Base-by-base conservation (phyloP, 2,113 vertebrate genomes). In the Perccottus glenii region DNA sequence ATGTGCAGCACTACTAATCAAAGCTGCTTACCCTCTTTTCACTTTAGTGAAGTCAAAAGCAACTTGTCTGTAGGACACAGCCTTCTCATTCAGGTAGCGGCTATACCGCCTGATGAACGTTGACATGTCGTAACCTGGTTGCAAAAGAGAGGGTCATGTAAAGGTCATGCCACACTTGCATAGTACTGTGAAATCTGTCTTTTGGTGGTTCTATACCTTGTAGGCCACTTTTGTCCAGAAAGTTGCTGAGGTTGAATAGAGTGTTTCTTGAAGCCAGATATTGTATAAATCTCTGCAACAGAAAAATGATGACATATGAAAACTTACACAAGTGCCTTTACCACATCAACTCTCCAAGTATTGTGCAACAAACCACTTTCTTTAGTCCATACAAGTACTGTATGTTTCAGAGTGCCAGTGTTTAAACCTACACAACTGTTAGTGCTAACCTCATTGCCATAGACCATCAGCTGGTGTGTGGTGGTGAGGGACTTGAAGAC, bases 41-140 rank as follows among this genome's bases (percentile, higher is more conserved):
- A 98, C 96, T 95, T 98, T 98, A 35, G 96, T 98, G 90, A 98
- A 98, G 92, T 98, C 96, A 92, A 98, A 98, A 66, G 96, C 96
- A 70, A 97, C 96, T 88, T 98, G 96, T 91, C 96, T 94, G 90
- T 98, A 98, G 44, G 96, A 98, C 89, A 98, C 96, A 51, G 96
- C 96, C 84, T 98, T 98, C 81, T 98, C 96, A 80, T 98, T 98
- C 90, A 98, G 92, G 75, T 98, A 98, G 32, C 96, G 94, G 88
- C 96, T 97, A 84, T 96, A 98, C 53, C 96, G 87, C 73, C 96
- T 93, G 81, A 98, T 97, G 90, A 97, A 96, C 0, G 95, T 96
- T 63, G 95, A 95, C 95, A 96, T 97, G 72, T 97, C 95, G 80
- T 97, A 97, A 50, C 96, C 95, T 98, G 6, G 11, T 58, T 6